phyloP scores from a whole-genome alignment of 1,140 invertebrate species.

The Portunus trituberculatus region DNA sequence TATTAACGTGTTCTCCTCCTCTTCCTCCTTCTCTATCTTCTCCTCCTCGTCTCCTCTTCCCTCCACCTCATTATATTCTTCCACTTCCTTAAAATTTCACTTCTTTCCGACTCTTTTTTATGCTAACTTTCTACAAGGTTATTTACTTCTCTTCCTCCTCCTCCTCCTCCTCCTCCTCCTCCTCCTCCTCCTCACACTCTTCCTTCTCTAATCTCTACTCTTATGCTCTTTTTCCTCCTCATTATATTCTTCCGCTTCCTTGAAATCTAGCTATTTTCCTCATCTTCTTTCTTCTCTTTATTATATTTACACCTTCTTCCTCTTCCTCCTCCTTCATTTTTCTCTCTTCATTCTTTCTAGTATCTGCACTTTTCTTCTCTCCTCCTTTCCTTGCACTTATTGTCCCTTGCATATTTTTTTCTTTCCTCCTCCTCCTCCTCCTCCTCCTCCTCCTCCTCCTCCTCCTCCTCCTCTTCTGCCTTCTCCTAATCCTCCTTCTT shows the following conservation, averaged over 20 bases:
- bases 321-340: not conserved
- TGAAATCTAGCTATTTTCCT: not conserved
- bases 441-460: not conserved
- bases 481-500: not conserved
- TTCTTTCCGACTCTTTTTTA: not conserved
- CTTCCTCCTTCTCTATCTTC: not conserved
- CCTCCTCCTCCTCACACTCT: not conserved
- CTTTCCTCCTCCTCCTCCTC: not conserved
- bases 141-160: not conserved
- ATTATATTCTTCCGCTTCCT: too few relatives aligned
- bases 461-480: not conserved
- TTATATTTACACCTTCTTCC: not conserved
- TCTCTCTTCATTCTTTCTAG: not conserved
- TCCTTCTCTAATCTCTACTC: not conserved
- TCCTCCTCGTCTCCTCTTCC: not conserved
- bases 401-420: not conserved
- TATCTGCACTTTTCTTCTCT: not conserved
- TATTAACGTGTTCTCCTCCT: not conserved
- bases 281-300: not conserved
- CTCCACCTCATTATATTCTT: too few relatives aligned
- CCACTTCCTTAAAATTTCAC: too few relatives aligned
- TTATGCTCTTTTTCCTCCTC: not conserved
- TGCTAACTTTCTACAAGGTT: not conserved
- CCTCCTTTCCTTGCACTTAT: not conserved
- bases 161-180: not conserved